These are phyloP conservation scores for Myodes glareolus DNA, from an alignment of 2,113 vertebrate genomes.

Conservation along the genomic window DNA sequence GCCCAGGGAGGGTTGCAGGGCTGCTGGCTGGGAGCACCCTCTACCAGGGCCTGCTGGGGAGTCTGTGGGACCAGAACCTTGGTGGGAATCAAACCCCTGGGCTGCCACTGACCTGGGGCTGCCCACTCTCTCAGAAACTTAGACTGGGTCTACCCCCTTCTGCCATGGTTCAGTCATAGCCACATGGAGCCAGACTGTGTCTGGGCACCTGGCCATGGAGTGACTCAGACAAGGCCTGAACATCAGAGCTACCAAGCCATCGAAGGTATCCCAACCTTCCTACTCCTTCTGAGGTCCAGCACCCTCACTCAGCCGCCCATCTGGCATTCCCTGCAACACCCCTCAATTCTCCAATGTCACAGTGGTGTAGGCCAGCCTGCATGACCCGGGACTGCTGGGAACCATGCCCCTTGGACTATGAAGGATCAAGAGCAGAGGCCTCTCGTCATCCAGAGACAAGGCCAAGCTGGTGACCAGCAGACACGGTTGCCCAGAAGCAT, in stretches of 20 bases:
- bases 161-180: background rate
- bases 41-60: accelerated
- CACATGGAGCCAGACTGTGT: background rate
- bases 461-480: background rate
- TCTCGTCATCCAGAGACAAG: background rate
- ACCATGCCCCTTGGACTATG: background rate
- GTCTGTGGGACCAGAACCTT: accelerated
- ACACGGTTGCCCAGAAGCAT: background rate
- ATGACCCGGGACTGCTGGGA: accelerated
- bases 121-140: background rate
- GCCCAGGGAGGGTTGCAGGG: background rate
- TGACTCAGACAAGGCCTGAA: background rate
- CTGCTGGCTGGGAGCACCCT: accelerated
- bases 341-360: background rate
- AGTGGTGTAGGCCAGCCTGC: too few relatives aligned
- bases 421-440: background rate
- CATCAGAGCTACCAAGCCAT: background rate
- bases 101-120: background rate
- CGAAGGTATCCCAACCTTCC: background rate
- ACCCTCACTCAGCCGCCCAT: background rate
- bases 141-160: background rate
- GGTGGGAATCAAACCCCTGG: background rate
- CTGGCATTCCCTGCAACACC: background rate
- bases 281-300: background rate
- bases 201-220: background rate